Evolutionary conservation across 2,797 vertebrate species (phyloP).

Genomic region (Dermochelys coriacea): DNA sequence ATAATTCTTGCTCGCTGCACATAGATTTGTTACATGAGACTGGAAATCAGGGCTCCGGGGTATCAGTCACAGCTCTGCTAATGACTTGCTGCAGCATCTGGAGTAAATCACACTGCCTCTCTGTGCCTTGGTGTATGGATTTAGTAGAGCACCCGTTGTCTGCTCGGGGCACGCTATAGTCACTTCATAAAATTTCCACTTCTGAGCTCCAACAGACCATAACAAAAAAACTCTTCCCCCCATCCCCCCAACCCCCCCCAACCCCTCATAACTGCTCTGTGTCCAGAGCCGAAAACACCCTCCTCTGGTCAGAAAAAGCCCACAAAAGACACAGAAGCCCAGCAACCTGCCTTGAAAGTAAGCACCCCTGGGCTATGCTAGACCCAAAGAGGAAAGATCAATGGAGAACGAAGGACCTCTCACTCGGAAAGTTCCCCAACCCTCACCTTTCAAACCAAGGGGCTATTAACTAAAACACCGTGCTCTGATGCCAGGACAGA

Average conservation of each 20-base stretch:
- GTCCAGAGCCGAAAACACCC: neutral
- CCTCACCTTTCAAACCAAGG: neutral
- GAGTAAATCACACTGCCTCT: neutral
- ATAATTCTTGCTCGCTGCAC: neutral
- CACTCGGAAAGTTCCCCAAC: neutral
- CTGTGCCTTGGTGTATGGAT: neutral
- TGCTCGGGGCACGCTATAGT: neutral
- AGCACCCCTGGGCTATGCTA: neutral
- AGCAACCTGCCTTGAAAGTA: neutral
- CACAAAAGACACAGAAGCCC: neutral
- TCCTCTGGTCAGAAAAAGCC: neutral
- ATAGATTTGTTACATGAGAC: neutral
- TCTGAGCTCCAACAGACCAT: neutral
- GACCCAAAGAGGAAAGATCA: neutral
- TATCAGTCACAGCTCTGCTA: neutral
- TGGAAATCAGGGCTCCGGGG: fast-evolving
- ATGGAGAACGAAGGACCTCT: fast-evolving
- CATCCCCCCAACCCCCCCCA: neutral
- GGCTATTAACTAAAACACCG: neutral
- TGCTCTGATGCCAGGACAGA: neutral
- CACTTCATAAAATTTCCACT: neutral
- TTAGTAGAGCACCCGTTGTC: neutral
- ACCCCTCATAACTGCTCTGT: neutral
- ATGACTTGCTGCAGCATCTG: neutral
- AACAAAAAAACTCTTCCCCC: neutral